Evolutionary conservation across 2,113 vertebrate species (phyloP).

Genomic region (Colinus virginianus): DNA sequence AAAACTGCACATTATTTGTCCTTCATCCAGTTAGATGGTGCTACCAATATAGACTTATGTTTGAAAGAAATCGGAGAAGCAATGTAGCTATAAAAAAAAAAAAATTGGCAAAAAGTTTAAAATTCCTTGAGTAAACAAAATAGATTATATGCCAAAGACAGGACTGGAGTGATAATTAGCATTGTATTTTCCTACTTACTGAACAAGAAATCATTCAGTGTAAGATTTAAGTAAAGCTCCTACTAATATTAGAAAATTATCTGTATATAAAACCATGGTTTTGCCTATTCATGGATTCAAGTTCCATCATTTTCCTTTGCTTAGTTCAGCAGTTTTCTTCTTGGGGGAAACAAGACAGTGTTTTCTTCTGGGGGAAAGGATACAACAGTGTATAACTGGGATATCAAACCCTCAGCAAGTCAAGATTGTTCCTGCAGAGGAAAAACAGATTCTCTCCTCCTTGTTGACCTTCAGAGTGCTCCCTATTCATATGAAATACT

Average conservation of each 20-base stretch:
- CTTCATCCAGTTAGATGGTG: background rate
- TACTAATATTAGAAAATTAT: background rate
- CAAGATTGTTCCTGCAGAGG: background rate
- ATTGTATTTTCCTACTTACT: background rate
- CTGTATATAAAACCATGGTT: background rate
- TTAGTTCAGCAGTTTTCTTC: background rate
- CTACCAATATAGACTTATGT: background rate
- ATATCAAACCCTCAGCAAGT: background rate
- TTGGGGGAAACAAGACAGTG: background rate
- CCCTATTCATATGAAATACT: background rate
- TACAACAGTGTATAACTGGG: background rate
- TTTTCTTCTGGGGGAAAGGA: background rate
- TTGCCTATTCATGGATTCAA: background rate
- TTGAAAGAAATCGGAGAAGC: background rate
- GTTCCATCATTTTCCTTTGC: background rate
- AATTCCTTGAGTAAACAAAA: conserved; percentile 14
- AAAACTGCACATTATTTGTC: background rate
- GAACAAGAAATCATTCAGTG: background rate
- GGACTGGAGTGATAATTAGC: background rate
- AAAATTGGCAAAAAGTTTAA: background rate
- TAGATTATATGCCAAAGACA: background rate
- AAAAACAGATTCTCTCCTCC: background rate
- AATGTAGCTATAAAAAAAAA: background rate
- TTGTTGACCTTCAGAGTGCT: background rate
- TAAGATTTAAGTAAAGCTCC: background rate